phyloP scores from a whole-genome alignment of 2,113 vertebrate species.

The Physeter macrocephalus region DNA sequence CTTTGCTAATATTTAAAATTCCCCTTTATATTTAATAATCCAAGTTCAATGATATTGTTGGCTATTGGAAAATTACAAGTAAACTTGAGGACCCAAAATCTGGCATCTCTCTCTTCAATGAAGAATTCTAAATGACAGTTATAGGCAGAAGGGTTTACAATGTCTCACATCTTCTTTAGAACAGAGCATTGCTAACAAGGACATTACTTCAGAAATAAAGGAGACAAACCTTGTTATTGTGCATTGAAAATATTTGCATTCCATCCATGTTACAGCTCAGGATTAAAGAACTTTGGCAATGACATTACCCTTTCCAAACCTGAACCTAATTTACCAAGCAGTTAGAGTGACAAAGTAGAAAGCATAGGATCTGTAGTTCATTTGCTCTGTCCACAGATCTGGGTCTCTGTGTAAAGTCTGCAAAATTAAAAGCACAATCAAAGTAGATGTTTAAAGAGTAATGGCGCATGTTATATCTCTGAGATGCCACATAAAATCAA shows the following conservation, averaged over 20 bases:
- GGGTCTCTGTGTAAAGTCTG: slow-evolving; percentile 37
- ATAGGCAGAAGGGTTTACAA: not conserved
- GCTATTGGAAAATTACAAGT: slow-evolving; percentile 16
- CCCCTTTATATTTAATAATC: not conserved
- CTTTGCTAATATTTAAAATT: not conserved
- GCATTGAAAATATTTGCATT: not conserved
- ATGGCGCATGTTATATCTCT: slow-evolving; percentile 22
- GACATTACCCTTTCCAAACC: not conserved
- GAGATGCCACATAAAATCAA: slow-evolving; percentile 44
- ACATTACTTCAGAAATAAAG: not conserved
- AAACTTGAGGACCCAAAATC: not conserved
- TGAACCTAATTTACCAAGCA: slow-evolving; percentile 35
- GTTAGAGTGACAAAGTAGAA: slow-evolving; percentile 50
- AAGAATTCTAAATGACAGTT: not conserved
- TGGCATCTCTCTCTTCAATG: not conserved
- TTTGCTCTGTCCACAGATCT: slow-evolving; percentile 49
- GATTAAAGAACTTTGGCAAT: not conserved
- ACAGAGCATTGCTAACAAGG: not conserved
- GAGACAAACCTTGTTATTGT: not conserved
- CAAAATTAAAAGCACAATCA: slow-evolving; percentile 62
- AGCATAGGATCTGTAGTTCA: slow-evolving; percentile 20
- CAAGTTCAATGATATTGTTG: not conserved
- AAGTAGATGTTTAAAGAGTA: slow-evolving; percentile 56
- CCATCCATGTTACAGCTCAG: not conserved
- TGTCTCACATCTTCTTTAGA: not conserved